Conservation (phyloP, 2,113 vertebrate genomes). For the Sinosuthora webbiana region DNA sequence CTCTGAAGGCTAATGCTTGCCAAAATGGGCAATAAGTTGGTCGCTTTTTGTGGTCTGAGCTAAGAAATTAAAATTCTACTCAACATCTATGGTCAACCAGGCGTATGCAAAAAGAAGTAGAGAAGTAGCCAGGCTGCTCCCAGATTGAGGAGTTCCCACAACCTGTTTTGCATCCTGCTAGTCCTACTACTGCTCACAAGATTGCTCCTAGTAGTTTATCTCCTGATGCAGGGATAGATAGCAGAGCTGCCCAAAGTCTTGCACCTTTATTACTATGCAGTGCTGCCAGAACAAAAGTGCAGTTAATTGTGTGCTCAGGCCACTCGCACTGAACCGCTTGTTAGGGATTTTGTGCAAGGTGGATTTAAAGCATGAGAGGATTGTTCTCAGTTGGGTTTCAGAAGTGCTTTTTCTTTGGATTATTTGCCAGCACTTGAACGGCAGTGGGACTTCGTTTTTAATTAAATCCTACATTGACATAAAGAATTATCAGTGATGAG, state of each 20-base stretch:
- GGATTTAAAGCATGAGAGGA: background rate
- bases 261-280: background rate
- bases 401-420: background rate
- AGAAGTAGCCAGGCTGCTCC: background rate
- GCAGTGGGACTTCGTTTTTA: background rate
- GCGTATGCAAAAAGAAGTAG: background rate
- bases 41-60: background rate
- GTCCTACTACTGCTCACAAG: background rate
- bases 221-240: background rate
- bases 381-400: background rate
- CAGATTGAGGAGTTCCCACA: background rate
- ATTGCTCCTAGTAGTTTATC: background rate
- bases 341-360: background rate
- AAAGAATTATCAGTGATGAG: background rate
- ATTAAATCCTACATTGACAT: constrained; percentile 13
- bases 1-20: background rate
- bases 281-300: accelerated
- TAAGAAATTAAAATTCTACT: background rate
- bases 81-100: accelerated
- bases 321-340: accelerated
- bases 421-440: background rate
- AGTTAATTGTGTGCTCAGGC: accelerated
- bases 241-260: background rate
- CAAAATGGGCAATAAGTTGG: background rate
- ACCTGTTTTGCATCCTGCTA: background rate